Percentiles rank a stretch among this genome's conserved stretches.
Conservation (phyloP, 1,140 invertebrate genomes). For the Ladona fulva region DNA sequence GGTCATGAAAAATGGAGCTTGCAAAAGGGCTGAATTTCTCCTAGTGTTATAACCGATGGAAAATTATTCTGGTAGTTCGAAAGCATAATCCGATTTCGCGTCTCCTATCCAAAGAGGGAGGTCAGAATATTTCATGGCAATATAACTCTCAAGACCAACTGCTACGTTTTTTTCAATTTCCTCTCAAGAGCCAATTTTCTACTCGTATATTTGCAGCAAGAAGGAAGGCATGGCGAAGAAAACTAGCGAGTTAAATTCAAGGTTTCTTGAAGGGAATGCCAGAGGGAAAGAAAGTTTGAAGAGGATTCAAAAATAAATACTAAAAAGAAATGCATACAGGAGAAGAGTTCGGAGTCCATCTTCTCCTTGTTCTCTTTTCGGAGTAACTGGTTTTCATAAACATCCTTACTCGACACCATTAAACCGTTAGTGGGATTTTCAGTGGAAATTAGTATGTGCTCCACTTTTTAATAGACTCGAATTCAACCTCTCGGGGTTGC, state of each 20-base stretch:
- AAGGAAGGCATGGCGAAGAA: background rate
- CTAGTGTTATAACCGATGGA: background rate
- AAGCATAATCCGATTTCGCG: background rate
- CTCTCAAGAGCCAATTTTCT: background rate
- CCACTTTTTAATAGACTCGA: background rate
- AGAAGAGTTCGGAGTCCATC: background rate
- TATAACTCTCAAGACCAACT: constrained; percentile 5
- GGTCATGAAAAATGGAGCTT: too few relatives aligned
- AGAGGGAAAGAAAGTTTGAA: too few relatives aligned
- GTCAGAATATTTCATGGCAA: background rate
- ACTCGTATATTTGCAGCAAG: background rate
- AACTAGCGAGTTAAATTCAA: background rate
- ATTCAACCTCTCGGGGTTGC: background rate
- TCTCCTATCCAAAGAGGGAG: background rate
- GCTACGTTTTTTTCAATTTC: constrained; percentile 1
- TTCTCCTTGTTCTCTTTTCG: background rate
- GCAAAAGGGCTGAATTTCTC: too few relatives aligned
- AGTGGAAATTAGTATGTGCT: background rate
- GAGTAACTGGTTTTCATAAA: background rate
- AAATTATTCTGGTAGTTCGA: background rate
- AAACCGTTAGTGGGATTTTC: background rate
- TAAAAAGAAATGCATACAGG: background rate
- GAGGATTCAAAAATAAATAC: background rate
- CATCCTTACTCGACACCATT: background rate
- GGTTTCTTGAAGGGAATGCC: too few relatives aligned